Percentiles rank a stretch among this genome's conserved stretches.
Evolutionary conservation across 2,888 invertebrate species (phyloP).

Genomic region (Trachelus tabidus): DNA sequence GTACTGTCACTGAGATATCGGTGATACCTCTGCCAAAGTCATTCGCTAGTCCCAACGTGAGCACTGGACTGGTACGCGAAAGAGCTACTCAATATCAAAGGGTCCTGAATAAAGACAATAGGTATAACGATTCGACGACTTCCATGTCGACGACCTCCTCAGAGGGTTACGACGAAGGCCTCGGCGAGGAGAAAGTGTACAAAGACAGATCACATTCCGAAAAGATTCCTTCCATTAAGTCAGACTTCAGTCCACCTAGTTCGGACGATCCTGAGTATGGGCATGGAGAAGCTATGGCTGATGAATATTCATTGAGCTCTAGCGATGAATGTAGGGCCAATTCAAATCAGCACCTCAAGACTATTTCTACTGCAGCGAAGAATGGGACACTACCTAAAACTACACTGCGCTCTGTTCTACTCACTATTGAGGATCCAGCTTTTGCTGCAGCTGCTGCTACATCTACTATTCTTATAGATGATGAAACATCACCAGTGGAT

Average conservation of each 20-base stretch:
- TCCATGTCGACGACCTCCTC: conserved; percentile 64
- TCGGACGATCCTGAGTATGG: conserved; percentile 71
- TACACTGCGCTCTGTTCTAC: conserved; percentile 67
- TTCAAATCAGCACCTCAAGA: conserved; percentile 48
- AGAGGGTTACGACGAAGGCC: conserved; percentile 67
- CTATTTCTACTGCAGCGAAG: conserved; percentile 45
- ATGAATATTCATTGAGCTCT: conserved; percentile 69
- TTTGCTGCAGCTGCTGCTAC: conserved; percentile 80
- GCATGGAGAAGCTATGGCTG: conserved; percentile 76
- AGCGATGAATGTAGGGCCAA: conserved; percentile 67
- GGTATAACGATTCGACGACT: conserved; percentile 58
- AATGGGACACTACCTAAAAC: conserved; percentile 52
- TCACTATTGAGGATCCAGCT: conserved; percentile 79
- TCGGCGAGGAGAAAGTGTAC: conserved; percentile 79
- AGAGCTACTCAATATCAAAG: conserved; percentile 68
- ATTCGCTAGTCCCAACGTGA: conserved; percentile 48
- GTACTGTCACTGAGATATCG: conserved; percentile 73
- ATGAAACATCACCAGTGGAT: conserved; percentile 87
- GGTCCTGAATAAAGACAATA: conserved; percentile 61
- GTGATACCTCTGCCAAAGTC: conserved; percentile 74
- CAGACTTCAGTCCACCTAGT: conserved; percentile 65
- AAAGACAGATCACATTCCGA: conserved; percentile 75
- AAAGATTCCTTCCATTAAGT: conserved; percentile 61
- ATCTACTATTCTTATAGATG: conserved; percentile 78
- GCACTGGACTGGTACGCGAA: conserved; percentile 67